Evolutionary conservation across 2,113 vertebrate species (phyloP), one percentile per base, ranked within the genome.

Genomic region (Paralichthys olivaceus): DNA sequence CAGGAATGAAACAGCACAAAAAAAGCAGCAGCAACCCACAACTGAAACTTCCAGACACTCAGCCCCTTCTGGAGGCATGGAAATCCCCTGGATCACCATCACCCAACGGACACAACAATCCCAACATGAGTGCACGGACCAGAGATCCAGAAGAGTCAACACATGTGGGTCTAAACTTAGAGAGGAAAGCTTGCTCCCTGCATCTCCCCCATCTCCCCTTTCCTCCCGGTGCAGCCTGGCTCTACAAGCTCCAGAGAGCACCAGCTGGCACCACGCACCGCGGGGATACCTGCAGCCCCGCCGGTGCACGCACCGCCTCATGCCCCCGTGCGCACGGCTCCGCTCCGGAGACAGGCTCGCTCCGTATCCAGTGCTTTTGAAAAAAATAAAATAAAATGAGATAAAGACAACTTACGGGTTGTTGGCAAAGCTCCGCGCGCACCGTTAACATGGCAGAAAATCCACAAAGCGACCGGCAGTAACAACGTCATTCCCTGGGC

Each of bases 401-500:
- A 11, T 5, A 63, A 49, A 4, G 76, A 80, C 47, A 93, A 95
- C 94, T 95, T 95, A 95, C 94, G 93, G 85, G 85, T 77, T 90
- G 93, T 91, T 87, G 92, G 88, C 66, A 92, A 86, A 92, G 93
- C 94, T 91, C 92, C 94, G 59, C 49, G 80, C 34, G 64, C 87
- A 43, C 73, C 65, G 88, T 55, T 90, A 90, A 87, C 81, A 66
- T 80, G 79, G 89, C 87, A 89, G 86, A 87, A 93, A 91, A 95
- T 94, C 94, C 94, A 94, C 71, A 94, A 83, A 83, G 87, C 75
- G 26, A 79, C 71, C 71, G 75, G 72, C 69, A 86, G 67, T 58
- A 90, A 81, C 77, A 84, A 71, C 83, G 80, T 81, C 78, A 86
- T 78, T 76, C 90, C 87, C 69, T 22, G 77, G 58, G 71, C 87